Evolutionary conservation across 2,797 vertebrate species (phyloP), one percentile per base, ranked within the genome.

Genomic region (Serranus cabrilla): DNA sequence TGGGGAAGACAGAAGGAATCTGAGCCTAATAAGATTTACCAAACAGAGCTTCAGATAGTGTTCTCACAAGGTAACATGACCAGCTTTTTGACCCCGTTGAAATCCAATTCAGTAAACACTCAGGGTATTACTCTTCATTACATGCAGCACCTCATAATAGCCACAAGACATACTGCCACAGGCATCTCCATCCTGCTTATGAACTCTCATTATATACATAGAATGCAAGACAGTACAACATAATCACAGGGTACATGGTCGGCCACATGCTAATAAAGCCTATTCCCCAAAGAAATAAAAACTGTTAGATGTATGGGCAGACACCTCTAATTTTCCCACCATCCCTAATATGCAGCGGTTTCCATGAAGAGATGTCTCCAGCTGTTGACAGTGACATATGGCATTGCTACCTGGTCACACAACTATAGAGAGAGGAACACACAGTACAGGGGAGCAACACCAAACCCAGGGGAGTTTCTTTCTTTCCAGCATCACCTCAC

Each of bases 321-420:
- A 18, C 40, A 27, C 49, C 2, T 59, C n/a, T 71, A 71, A 80
- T 81, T 70, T 52, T 43, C 42, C 39, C 9, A 25, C 11, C 42
- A 21, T 67, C 40, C 27, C 49, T 79, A 45, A 81, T 82, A 62
- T 59, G 59, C 73, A 55, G 23, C 27, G 18, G 21, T 64, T 82
- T 74, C 79, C 63, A 70, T 71, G 40, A 25, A 55, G 45, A 37
- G 43, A 52, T 49, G 52, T 76, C 58, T 57, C 23, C 49, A 70
- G 65, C 40, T 68, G 74, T 23, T 81, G 91, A 90, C 91, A 83
- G 80, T 83, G 92, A 93, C 69, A 78, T 91, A 93, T 92, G 39
- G 43, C 64, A 20, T 50, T 62, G 47, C 59, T 68, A 76, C 56
- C 25, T 49, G 11, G 31, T 65, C 21, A 71, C 74, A 80, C 75